Percentiles rank a stretch among this genome's conserved stretches.
These are phyloP conservation scores for Eupsilia transversa DNA, from an alignment of 2,888 invertebrate species.

Conservation along the genomic window DNA sequence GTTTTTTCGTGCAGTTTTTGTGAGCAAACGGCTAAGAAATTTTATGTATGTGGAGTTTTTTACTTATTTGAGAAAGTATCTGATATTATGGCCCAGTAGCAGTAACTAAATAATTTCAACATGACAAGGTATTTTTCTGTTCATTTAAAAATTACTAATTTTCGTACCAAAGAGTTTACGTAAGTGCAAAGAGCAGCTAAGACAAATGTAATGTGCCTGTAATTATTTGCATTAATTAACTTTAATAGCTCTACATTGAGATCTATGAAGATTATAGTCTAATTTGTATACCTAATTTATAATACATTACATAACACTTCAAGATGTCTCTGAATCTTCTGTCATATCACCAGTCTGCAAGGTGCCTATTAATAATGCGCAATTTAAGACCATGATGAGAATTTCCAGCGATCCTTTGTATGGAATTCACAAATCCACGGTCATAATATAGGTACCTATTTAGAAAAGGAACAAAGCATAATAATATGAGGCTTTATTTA, in stretches of 20 bases:
- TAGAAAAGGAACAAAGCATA: too few relatives aligned
- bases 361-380: neutral
- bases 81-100: neutral
- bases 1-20: conserved; percentile 33
- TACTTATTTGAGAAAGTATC: conserved; percentile 4
- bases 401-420: neutral
- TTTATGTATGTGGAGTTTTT: conserved; percentile 1
- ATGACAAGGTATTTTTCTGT: neutral
- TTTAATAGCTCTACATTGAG: neutral
- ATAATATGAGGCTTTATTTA: too few relatives aligned
- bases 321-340: neutral
- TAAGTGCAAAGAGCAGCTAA: too few relatives aligned
- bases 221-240: conserved; percentile 1
- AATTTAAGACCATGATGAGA: neutral
- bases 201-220: neutral
- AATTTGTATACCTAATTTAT: too few relatives aligned
- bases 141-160: neutral
- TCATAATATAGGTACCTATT: neutral
- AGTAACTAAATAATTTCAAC: neutral
- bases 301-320: too few relatives aligned
- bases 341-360: neutral
- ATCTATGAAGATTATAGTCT: too few relatives aligned
- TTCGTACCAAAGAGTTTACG: neutral
- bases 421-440: neutral
- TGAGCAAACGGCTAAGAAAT: neutral